Evolutionary conservation across 2,797 vertebrate species (phyloP).

Genomic region (Crax fasciolata): DNA sequence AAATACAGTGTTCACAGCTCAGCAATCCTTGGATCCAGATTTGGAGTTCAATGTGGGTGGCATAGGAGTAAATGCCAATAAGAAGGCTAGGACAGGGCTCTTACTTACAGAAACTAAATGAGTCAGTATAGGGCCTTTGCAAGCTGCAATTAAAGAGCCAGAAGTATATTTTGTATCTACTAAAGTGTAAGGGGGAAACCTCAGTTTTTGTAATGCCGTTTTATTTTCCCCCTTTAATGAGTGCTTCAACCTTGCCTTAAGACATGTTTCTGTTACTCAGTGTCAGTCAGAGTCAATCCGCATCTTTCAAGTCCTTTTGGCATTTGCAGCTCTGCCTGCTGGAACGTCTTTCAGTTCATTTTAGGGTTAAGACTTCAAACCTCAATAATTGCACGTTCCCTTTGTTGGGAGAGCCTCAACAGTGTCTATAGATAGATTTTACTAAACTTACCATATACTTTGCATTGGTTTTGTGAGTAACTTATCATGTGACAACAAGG

Average conservation of each 20-base stretch:
- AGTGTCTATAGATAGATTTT: not conserved
- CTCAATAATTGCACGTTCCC: not conserved
- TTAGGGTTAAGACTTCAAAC: slow-evolving; percentile 43
- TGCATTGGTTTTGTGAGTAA: not conserved
- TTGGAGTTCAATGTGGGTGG: slow-evolving; percentile 87
- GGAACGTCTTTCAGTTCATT: slow-evolving; percentile 23
- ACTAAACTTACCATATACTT: not conserved
- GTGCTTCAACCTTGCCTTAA: slow-evolving; percentile 42
- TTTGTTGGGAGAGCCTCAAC: not conserved
- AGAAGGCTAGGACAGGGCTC: slow-evolving; percentile 77
- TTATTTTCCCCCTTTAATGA: slow-evolving; percentile 46
- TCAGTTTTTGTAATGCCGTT: slow-evolving; percentile 30
- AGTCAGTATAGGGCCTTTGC: slow-evolving; percentile 73
- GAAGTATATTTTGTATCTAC: slow-evolving; percentile 65
- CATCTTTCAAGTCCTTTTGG: slow-evolving; percentile 21
- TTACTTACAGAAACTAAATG: slow-evolving; percentile 79
- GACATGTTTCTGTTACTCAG: slow-evolving; percentile 9
- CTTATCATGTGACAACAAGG: not conserved
- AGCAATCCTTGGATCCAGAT: slow-evolving; percentile 82
- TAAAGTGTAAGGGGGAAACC: slow-evolving; percentile 36
- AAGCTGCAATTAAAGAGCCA: slow-evolving; percentile 76
- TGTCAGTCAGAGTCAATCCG: not conserved
- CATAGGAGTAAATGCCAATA: slow-evolving; percentile 80
- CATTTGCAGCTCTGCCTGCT: not conserved
- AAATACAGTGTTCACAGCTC: slow-evolving; percentile 84